These are phyloP conservation scores for Nymphalis polychloros DNA, from an alignment of 2,888 invertebrate genomes.

Conservation along the genomic window DNA sequence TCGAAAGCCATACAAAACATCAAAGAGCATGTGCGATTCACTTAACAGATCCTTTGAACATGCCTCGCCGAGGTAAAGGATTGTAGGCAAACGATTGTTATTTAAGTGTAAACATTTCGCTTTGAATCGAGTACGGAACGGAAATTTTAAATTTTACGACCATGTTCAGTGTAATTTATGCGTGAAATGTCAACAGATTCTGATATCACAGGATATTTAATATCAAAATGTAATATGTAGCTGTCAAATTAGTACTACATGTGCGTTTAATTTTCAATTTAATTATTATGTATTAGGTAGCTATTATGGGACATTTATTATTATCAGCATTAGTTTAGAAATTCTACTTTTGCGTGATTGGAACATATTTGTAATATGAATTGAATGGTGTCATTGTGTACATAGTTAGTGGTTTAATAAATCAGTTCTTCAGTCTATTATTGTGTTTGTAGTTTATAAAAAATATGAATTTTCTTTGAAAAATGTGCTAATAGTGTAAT, in stretches of 20 bases:
- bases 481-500: too few relatives aligned
- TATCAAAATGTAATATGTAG: background rate
- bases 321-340: too few relatives aligned
- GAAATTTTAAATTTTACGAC: constrained; percentile 30
- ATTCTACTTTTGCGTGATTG: too few relatives aligned
- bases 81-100: constrained; percentile 31
- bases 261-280: background rate
- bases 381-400: too few relatives aligned
- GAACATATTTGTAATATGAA: too few relatives aligned
- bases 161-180: constrained; percentile 5
- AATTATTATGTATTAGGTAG: too few relatives aligned
- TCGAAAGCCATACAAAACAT: constrained; percentile 38
- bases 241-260: background rate
- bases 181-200: constrained; percentile 11
- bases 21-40: constrained; percentile 46
- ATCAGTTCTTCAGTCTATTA: too few relatives aligned
- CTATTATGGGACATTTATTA: too few relatives aligned
- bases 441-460: too few relatives aligned
- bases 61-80: constrained; percentile 19
- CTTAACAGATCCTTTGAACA: constrained; percentile 40
- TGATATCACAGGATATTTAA: background rate
- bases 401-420: too few relatives aligned
- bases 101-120: constrained; percentile 32
- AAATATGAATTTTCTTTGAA: too few relatives aligned
- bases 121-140: constrained; percentile 26